Conservation (phyloP, 2,888 invertebrate genomes). For the Xestoiulus laeticollis region DNA sequence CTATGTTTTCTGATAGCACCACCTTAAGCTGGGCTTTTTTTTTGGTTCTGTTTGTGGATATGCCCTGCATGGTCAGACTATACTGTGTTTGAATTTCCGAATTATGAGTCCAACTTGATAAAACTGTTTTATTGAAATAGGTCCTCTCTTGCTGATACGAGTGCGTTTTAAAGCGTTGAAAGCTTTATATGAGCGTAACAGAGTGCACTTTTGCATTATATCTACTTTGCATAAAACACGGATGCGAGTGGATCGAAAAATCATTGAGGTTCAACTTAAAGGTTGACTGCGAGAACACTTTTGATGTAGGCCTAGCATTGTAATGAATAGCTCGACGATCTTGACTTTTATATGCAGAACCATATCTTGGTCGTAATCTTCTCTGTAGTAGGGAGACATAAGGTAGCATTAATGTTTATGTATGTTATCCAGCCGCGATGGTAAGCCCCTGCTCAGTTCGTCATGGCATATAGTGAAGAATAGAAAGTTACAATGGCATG, state of each 20-base stretch:
- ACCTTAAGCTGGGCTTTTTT: background rate
- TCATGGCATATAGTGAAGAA: background rate
- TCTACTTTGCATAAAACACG: background rate
- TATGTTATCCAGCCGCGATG: background rate
- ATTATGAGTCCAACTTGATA: background rate
- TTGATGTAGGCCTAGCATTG: background rate
- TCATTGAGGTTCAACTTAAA: slow-evolving; percentile 8
- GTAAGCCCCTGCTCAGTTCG: background rate
- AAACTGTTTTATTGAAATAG: background rate
- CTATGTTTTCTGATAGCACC: too few species aligned
- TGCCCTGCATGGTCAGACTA: background rate
- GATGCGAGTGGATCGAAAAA: slow-evolving; percentile 7
- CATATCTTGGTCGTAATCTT: background rate
- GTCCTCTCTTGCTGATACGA: background rate
- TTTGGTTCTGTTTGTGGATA: too few species aligned
- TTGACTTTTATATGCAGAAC: slow-evolving; percentile 33
- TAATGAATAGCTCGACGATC: background rate
- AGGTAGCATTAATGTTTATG: background rate
- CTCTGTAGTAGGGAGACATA: background rate
- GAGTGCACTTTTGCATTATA: background rate
- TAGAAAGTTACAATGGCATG: background rate
- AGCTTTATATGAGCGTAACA: background rate
- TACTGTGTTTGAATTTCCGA: background rate
- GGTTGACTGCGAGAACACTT: background rate
- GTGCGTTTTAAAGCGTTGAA: background rate